Base-by-base conservation (phyloP, 2,888 invertebrate species). In the Xanthorhoe spadicearia region DNA sequence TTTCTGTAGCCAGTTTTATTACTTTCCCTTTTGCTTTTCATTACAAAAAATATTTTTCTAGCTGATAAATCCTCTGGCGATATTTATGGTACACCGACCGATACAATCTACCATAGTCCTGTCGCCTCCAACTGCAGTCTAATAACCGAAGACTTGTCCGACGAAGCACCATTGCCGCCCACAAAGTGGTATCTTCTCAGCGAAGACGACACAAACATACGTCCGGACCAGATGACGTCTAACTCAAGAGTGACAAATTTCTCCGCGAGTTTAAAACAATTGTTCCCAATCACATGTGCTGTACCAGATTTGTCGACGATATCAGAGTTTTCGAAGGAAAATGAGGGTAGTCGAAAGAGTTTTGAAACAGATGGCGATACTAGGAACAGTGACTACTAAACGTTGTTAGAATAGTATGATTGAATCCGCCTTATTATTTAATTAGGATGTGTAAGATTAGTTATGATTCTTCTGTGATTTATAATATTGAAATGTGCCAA, bases 221-320 rank as follows among this genome's bases (percentile, higher is more conserved):
- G 48, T 2, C 64, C 61, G 13, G 68, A 68, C 17, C 49, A 43
- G 10, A 54, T 61, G 46, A 61, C 64, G 8, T 68, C 68, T 0
- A 67, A 60, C 19, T 17, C 49, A 2, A 23, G 61, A 17, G 54
- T 57, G 1, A 58, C 53, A 0, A 57, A 61, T 19, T 61, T 23
- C 48, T 32, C 60, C 5, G 43, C 90, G 0, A 87, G 85, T 71
- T 81, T 93, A 3, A 81, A 85, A 51, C 82, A 89, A 49, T 69
- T 93, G 43, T 93, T 92, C 54, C 90, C 91, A 1, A 68, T 89
- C 6, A 72, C 86, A 0, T 91, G 87, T 63, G 84, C 92, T 0
- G 78, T 93, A 1, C 93, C 93, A 0, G 75, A 93, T 70, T 75
- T 93, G 1, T 92, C 92, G 0, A 89, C 91, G 0, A 90, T 93